Evolutionary conservation across 1,140 invertebrate species (phyloP), one percentile per base, ranked within the genome.

Genomic region (Luehdorfia chinensis): DNA sequence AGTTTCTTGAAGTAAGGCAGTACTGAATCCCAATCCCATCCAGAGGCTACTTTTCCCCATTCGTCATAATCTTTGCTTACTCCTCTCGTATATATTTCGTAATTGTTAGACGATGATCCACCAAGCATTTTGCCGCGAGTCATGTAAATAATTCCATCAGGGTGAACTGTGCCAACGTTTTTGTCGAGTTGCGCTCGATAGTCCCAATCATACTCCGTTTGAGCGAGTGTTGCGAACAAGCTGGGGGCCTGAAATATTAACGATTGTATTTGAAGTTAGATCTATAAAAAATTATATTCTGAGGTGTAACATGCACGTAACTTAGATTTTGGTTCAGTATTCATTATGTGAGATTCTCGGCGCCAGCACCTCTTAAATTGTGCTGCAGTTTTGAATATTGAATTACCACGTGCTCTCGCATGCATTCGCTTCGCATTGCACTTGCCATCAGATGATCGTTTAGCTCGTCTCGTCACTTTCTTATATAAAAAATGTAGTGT

Each of bases 1-100:
- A 79, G 43, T 55, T 80, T 85, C 41, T 81, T 85, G 47, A 73
- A 85, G 41, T 83, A 81, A 15, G 63, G 47, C 1, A 85, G 69
- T 8, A 92, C 89, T 13, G 93, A 91, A 1, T 93, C 87, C 85
- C 94, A 97, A 3, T 90, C 89, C 96, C 96, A 97, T 0, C 93
- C 93, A 0, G 88, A 84, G 0, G 59, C 90, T 55, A 51, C 53
- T 55, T 64, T 55, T 74, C 65, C 75, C 94, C 94, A 96, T 2
- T 88, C 67, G 58, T 96, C 91, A 57, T 93, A 96, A 70, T 96
- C 94, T 31, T 84, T 62, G n/a, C 88, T 89, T 67, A 93, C 93
- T 0, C 94, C 94, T 48, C 95, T 84, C 0, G 93, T 90, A 66
- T 96, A 94, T 8, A 94, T 90, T 91, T 95, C 93, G 28, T 92